Conservation (phyloP, 37 sponge, comb jelly and placozoan genomes). For the Halichondria panicea region DNA sequence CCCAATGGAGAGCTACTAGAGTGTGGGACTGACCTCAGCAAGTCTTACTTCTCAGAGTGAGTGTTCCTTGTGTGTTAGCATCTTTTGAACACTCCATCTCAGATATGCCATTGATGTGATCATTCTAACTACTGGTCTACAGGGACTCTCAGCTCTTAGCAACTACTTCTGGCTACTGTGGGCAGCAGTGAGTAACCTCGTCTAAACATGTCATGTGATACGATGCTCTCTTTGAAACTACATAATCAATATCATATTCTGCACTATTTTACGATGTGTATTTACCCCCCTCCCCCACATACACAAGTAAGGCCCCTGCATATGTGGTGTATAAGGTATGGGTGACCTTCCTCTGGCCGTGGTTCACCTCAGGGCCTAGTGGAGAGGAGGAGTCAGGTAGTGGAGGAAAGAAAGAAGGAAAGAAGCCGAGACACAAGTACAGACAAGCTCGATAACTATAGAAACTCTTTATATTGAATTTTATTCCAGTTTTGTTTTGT, state of each 20-base stretch:
- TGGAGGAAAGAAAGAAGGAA: conserved; percentile 15
- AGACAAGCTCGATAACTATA: conserved; percentile 15
- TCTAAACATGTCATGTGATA: no score
- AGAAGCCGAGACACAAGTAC: conserved; percentile 34
- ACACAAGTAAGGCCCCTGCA: conserved; percentile 42
- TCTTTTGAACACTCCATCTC: no score
- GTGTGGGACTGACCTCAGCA: conserved; percentile 54
- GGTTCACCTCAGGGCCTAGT: conserved; percentile 59
- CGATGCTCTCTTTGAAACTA: not conserved
- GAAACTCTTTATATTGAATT: not conserved
- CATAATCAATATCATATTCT: conserved; percentile 5
- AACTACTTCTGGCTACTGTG: conserved; percentile 65
- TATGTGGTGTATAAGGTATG: conserved; percentile 56
- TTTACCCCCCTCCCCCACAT: not conserved
- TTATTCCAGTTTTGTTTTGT: not conserved
- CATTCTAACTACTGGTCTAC: conserved; percentile 57
- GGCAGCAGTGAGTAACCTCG: conserved; percentile 63
- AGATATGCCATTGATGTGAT: conserved; percentile 72
- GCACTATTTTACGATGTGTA: not conserved
- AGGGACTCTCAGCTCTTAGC: conserved; percentile 49
- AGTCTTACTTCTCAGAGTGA: conserved; percentile 57
- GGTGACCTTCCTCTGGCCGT: conserved; percentile 62
- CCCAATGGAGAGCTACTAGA: conserved; percentile 49
- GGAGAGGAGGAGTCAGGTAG: not conserved
- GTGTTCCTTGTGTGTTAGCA: not conserved